Evolutionary conservation across 2,797 vertebrate species (phyloP).

Genomic region (Mycteria americana): DNA sequence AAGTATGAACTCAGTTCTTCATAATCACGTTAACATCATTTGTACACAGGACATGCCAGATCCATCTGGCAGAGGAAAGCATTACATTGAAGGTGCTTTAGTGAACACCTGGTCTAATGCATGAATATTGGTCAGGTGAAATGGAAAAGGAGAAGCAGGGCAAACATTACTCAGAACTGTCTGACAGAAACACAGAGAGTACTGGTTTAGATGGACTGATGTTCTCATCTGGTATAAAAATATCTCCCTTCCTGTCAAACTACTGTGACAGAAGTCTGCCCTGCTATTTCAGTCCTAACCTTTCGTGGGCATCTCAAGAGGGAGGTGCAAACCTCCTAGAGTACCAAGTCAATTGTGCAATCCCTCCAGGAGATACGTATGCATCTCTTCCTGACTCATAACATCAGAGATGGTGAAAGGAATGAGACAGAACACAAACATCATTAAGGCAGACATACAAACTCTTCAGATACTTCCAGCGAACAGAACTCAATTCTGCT

Average conservation of each 20-base stretch:
- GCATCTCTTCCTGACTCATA: neutral
- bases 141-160: neutral
- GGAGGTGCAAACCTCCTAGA: neutral
- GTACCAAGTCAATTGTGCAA: neutral
- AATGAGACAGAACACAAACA: neutral
- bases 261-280: neutral
- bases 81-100: neutral
- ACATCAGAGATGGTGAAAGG: neutral
- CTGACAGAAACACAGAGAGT: neutral
- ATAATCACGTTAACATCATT: fast-evolving
- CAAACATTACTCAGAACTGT: neutral
- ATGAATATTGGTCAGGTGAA: neutral
- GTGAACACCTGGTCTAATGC: neutral
- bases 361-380: neutral
- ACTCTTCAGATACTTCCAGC: neutral
- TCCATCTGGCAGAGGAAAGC: neutral
- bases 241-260: neutral
- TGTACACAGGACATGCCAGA: neutral
- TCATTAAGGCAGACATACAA: neutral
- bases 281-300: neutral
- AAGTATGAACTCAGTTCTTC: neutral
- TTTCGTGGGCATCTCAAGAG: neutral
- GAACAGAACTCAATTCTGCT: neutral
- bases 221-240: neutral
- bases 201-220: neutral